Evolutionary conservation across 2,797 vertebrate species (phyloP).

Genomic region (Sebastes taczanowskii): DNA sequence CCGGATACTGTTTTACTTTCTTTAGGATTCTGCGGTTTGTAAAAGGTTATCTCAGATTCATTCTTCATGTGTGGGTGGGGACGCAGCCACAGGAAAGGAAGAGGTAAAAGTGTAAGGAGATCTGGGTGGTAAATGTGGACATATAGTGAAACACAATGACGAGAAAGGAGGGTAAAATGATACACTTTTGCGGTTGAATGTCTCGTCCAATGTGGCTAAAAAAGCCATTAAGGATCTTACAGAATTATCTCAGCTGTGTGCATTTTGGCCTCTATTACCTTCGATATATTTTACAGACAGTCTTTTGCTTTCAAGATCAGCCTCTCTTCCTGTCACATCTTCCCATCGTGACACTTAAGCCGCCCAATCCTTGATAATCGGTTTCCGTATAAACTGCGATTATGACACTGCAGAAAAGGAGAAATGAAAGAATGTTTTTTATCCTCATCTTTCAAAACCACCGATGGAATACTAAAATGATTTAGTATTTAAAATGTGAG

Average conservation of each 20-base stretch:
- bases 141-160: neutral
- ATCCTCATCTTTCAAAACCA: neutral
- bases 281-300: constrained; percentile 19
- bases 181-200: constrained; percentile 11
- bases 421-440: constrained; percentile 1
- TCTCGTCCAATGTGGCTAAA: constrained; percentile 24
- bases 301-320: constrained; percentile 23
- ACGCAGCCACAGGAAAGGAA: neutral
- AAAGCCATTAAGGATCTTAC: constrained; percentile 16
- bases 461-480: constrained; percentile 1
- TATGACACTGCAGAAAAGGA: neutral
- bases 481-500: neutral
- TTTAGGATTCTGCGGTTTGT: constrained; percentile 26
- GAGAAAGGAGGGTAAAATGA: neutral
- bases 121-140: neutral
- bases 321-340: constrained; percentile 17
- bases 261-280: constrained; percentile 36
- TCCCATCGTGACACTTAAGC: constrained; percentile 22
- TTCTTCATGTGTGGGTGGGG: neutral
- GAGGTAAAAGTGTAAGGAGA: constrained; percentile 25
- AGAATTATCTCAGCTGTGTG: constrained; percentile 7
- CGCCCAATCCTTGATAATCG: constrained; percentile 3
- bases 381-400: constrained; percentile 5
- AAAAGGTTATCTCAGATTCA: constrained; percentile 35
- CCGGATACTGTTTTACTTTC: neutral